Conservation (phyloP, 92 coral and sea anemone genomes). For the Umimayanthus kanabou region DNA sequence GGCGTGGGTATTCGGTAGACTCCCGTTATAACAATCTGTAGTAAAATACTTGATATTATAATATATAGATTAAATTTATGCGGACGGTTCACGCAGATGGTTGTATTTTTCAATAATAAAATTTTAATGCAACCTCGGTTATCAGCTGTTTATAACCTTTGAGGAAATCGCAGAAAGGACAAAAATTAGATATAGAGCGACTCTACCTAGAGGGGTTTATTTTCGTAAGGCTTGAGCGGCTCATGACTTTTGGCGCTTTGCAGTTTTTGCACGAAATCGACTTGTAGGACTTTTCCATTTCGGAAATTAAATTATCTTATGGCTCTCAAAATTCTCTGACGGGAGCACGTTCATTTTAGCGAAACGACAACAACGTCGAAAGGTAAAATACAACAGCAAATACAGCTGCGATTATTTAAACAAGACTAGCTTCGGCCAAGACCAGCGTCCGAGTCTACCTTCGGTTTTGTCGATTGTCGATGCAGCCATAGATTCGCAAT, state of each 20-base stretch:
- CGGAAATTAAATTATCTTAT: conserved; percentile 62
- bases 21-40: conserved; percentile 61
- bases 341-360: conserved; percentile 71
- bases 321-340: conserved; percentile 68
- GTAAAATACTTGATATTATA: conserved; percentile 52
- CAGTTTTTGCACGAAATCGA: conserved; percentile 69
- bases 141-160: conserved; percentile 68
- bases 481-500: conserved; percentile 52
- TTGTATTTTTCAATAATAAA: conserved; percentile 72
- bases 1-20: conserved; percentile 15
- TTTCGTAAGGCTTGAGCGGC: conserved; percentile 53
- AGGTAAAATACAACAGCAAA: conserved; percentile 58
- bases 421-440: conserved; percentile 56
- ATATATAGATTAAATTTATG: conserved; percentile 70
- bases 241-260: conserved; percentile 77
- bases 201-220: conserved; percentile 2
- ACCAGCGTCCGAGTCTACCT: conserved; percentile 55
- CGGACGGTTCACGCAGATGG: conserved; percentile 74
- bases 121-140: conserved; percentile 79
- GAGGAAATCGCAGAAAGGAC: conserved; percentile 11
- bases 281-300: conserved; percentile 50
- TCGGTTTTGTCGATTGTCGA: conserved; percentile 51
- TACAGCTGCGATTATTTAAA: conserved; percentile 90
- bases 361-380: conserved; percentile 76
- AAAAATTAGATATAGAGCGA: neutral